Evolutionary conservation across 1,140 invertebrate genomes (phyloP), one percentile per base, ranked within the genome.

Genomic region (Cotesia glomerata): DNA sequence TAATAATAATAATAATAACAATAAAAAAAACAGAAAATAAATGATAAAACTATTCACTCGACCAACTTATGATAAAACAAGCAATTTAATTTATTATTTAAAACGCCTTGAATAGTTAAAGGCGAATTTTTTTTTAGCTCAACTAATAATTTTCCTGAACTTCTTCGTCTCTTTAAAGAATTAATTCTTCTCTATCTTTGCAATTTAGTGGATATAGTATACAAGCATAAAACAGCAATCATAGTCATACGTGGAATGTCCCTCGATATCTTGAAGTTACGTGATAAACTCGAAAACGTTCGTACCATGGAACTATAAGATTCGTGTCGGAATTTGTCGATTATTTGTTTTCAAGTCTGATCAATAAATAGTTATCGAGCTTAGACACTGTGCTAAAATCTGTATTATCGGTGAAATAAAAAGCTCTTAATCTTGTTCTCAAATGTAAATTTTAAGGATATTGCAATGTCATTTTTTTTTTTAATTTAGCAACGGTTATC

Each of bases 301-400:
- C 56, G 56, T 58, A 58, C 14, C 56, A 58, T 8, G n/a, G 16
- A 49, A 52, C 69, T 69, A 63, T n/a, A 39, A 67, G 39, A 45
- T 45, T 62, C 64, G 63, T 67, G 73, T 65, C 54, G 70, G 74
- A 72, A 75, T 74, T 71, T 75, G 3, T 5, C 52, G 61, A 35
- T 66, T 34, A 72, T 66, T 36, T 18, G 34, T 13, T 8, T 49
- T 65, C 35, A 65, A 56, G 45, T 62, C 62, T 45, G 59, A 52
- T 67, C 59, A 45, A 71, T 71, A 39, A 39, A 32, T 58, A 58
- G 16, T 58, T 16, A 71, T 18, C 39, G 9, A 62, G 18, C 39
- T 11, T 9, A 5, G 14, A 63, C 58, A 35, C 18, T 35, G 18
- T 45, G 5, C 35, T 34, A 26, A 36, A 45, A 52, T 45, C 26